Evolutionary conservation across 2,888 invertebrate species (phyloP), one percentile per base, ranked within the genome.

Genomic region (Chalcis sispes): DNA sequence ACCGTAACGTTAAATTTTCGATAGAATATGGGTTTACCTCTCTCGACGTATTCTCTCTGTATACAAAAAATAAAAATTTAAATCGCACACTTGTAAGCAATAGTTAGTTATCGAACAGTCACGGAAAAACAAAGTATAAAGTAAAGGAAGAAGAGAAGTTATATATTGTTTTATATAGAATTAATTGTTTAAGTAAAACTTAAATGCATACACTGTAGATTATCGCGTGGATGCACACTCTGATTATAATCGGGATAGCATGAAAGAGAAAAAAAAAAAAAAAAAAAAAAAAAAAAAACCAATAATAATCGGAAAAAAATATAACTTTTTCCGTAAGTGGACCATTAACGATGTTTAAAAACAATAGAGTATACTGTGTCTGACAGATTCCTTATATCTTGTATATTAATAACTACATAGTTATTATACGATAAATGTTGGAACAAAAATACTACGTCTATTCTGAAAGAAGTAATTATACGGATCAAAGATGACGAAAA

Each of bases 311-410:
- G 62, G 67, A 48, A 74, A 65, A 61, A 46, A 18, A n/a, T n/a
- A n/a, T 25, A 54, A 2, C 4, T 32, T 72, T 67, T 74, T 74
- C 74, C 74, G 67, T 62, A 5, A 62, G 69, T 69, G 74, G 74
- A 74, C 74, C 74, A 74, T 69, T 56, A 67, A 67, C 46, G 48
- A 62, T 66, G 48, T 67, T 73, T 62, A n/a, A 59, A 8, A 52
- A 52, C 52, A 61, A 59, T 59, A 54, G 54, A 52, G 36, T 59
- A 42, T 2, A 62, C 36, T 50, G 50, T 67, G 59, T 59, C 48
- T 54, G 29, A 25, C 10, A 61, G 23, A 61, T 56, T 29, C 27
- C 48, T 66, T 20, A 10, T 20, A 10, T 7, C n/a, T 36, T 36
- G 10, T 36, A 36, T 36, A 36, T 36, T 36, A 36, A 36, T 4